phyloP scores from a whole-genome alignment of 1,140 invertebrate species.

The Drosophila seguyi region DNA sequence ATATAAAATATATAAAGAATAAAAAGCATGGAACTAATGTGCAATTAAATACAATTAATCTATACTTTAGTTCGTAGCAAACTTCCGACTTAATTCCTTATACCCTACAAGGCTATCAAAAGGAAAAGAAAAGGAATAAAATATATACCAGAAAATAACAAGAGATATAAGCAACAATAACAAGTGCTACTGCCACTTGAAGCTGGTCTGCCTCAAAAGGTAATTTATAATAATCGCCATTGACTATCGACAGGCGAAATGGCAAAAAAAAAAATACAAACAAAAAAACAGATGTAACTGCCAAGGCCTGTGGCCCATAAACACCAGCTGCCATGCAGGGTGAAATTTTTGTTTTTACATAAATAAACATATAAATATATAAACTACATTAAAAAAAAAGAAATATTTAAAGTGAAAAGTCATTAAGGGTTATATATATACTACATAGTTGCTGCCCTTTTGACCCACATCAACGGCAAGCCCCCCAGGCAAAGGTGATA shows the following conservation, averaged over 20 bases:
- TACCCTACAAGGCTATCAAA: neutral
- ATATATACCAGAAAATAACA: neutral
- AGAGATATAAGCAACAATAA: slow-evolving; percentile 18
- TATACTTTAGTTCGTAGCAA: neutral
- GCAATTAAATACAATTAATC: neutral
- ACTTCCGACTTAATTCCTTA: neutral
- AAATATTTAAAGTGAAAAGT: slow-evolving; percentile 12
- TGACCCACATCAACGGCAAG: slow-evolving; percentile 14
- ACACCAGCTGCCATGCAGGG: slow-evolving; percentile 48
- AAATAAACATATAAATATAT: neutral
- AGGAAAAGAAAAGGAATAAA: neutral
- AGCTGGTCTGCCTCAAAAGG: slow-evolving; percentile 37
- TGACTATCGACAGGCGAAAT: slow-evolving; percentile 44
- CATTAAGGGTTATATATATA: slow-evolving; percentile 1
- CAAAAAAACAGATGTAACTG: slow-evolving; percentile 25
- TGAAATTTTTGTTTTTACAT: neutral
- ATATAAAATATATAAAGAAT: too few species aligned
- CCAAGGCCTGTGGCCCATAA: slow-evolving; percentile 41
- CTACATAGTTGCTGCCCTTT: slow-evolving; percentile 1
- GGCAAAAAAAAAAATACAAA: neutral
- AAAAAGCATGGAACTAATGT: too few species aligned
- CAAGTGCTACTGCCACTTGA: slow-evolving; percentile 34
- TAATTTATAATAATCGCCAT: slow-evolving; percentile 69
- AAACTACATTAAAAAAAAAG: neutral
- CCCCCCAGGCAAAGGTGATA: slow-evolving; percentile 4